Base-by-base conservation (phyloP, 2,888 invertebrate genomes). In the Anthrax anthrax region DNA sequence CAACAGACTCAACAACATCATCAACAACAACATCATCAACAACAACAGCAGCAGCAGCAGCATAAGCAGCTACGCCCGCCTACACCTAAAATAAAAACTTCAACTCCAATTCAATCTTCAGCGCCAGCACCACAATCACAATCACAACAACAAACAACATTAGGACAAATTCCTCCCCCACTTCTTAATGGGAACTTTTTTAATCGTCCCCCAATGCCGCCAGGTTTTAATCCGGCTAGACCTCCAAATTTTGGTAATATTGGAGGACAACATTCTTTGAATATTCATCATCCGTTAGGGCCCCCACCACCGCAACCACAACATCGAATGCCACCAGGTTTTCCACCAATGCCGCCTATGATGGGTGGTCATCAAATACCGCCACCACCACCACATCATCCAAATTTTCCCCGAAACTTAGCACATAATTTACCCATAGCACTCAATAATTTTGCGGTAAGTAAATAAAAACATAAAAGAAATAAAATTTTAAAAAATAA, bases 391-490 rank as follows among this genome's bases (percentile, higher is more conserved):
- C 48, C 70, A 67, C 10, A 60, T 66, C 52, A 60, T 67, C 50
- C 60, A 66, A 51, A 71, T 69, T 42, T 66, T 62, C 59, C 60
- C 37, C 54, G 57, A 38, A 54, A 55, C 29, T 51, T 56, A 17
- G 52, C 60, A 53, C 60, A 58, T 8, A 58, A 58, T 55, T 56
- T 69, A 42, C 67, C 65, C 34, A 56, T 71, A 57, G 63, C 63
- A 56, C 56, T 71, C 51, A 69, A 64, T 61, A 63, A 70, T 60
- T 57, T 72, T 61, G 63, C 70, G 19, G 46, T 46, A 41, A 29
- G 32, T 36, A n/a, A 16, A 36, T 4, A n/a, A 36, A 36, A 14
- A 14, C 5, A 34, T 12, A 14, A 34, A 23, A 23, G 8, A 23
- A 14, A 34, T 9, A 34, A 34, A 34, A 34, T 9, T 4, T 34